Evolutionary conservation across 2,888 invertebrate species (phyloP).

Genomic region (Trichopria drosophilae): DNA sequence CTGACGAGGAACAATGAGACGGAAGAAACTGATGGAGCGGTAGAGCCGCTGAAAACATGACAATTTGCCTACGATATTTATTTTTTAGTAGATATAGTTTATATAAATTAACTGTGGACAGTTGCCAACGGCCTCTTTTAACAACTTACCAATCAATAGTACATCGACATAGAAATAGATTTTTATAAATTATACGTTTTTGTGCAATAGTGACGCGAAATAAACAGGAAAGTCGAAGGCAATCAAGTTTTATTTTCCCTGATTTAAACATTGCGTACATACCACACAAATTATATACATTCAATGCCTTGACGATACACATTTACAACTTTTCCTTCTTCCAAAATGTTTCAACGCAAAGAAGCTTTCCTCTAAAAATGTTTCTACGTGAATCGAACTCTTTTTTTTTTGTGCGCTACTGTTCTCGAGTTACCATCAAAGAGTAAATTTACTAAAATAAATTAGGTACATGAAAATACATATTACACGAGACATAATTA

Average conservation of each 20-base stretch:
- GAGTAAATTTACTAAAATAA: slow-evolving; percentile 50
- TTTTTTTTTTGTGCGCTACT: slow-evolving; percentile 26
- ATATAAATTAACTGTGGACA: too few relatives aligned
- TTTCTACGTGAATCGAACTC: slow-evolving; percentile 23
- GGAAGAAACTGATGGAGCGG: slow-evolving; percentile 19
- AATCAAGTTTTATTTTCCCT: slow-evolving; percentile 52
- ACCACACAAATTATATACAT: slow-evolving; percentile 46
- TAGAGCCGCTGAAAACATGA: slow-evolving; percentile 23
- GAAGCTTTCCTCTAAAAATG: slow-evolving; percentile 24
- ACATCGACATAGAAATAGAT: too few relatives aligned
- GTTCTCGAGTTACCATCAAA: slow-evolving; percentile 41
- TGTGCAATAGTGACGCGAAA: too few relatives aligned
- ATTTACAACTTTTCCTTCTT: slow-evolving; percentile 47
- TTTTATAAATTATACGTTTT: too few relatives aligned
- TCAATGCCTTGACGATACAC: slow-evolving; percentile 40
- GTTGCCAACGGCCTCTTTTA: too few relatives aligned
- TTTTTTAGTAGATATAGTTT: too few relatives aligned
- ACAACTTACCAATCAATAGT: too few relatives aligned
- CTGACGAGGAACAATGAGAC: slow-evolving; percentile 10
- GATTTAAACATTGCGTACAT: slow-evolving; percentile 47
- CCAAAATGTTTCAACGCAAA: slow-evolving; percentile 28
- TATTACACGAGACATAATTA: slow-evolving; percentile 42
- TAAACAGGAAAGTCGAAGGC: slow-evolving; percentile 47
- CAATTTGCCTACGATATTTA: too few relatives aligned
- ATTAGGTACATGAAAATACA: slow-evolving; percentile 47